phyloP scores from a whole-genome alignment of 2,888 invertebrate genomes.

The Dryocosmus kuriphilus region DNA sequence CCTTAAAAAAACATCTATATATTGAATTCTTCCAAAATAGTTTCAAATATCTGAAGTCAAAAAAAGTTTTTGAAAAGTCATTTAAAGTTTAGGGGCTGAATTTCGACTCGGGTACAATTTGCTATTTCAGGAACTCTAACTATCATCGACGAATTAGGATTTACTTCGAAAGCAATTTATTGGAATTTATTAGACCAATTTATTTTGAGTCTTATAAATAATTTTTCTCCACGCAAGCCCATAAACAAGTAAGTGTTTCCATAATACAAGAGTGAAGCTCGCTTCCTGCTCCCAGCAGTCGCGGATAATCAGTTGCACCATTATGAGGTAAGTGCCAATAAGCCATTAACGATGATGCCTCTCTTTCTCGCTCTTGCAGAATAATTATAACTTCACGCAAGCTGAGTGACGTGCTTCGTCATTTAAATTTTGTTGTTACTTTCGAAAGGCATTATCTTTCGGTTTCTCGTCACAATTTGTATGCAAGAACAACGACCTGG shows the following conservation, averaged over 20 bases:
- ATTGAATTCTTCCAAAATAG: too few relatives aligned
- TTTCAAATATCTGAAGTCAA: too few relatives aligned
- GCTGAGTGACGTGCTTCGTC: slow-evolving; percentile 15
- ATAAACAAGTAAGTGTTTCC: slow-evolving; percentile 17
- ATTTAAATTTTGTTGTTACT: slow-evolving; percentile 10
- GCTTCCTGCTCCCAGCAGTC: slow-evolving; percentile 27
- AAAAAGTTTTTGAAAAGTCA: too few relatives aligned
- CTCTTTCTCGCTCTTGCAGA: slow-evolving; percentile 16
- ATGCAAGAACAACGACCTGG: neutral
- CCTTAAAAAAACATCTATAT: too few relatives aligned
- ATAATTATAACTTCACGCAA: slow-evolving; percentile 19
- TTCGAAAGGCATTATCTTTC: neutral
- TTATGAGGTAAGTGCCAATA: slow-evolving; percentile 29
- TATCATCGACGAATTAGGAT: neutral
- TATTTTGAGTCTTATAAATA: neutral
- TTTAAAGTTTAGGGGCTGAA: too few relatives aligned
- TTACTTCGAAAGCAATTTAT: neutral
- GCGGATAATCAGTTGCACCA: slow-evolving; percentile 11
- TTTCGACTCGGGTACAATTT: too few relatives aligned
- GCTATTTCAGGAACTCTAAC: too few relatives aligned
- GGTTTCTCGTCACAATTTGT: slow-evolving; percentile 5
- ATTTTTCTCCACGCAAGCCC: neutral
- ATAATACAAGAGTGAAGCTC: slow-evolving; percentile 4
- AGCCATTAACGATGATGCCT: slow-evolving; percentile 17
- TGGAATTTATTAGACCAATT: slow-evolving; percentile 25